Base-by-base conservation (phyloP, 2,113 vertebrate species). In the Ursus arctos region DNA sequence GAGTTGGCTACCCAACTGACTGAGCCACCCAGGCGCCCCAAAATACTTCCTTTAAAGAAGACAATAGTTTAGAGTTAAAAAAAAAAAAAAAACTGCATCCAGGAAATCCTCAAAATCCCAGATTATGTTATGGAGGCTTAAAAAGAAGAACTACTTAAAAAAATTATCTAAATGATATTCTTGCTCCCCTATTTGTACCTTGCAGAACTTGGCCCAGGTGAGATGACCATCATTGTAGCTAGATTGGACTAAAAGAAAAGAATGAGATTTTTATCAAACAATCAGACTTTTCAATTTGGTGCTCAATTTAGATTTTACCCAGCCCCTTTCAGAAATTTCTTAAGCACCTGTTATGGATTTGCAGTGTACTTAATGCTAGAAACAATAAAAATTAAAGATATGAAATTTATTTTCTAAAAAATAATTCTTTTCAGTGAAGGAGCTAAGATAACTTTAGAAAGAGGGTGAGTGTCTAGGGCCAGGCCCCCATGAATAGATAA, bases 141-240 rank as follows among this genome's bases (percentile, higher is more conserved):
- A 76, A 90, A 28, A 93, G 43, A 40, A 40, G 4, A 15, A 59
- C n/a, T 81, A 8, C 40, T 81, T 24, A 74, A 59, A 80, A 63
- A 51, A 5, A 53, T 31, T 3, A 22, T 4, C 40, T 65, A 47
- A 84, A 71, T 53, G 59, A 86, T 22, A 13, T 59, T n/a, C 13
- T 67, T 83, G 43, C 2, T 2, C 10, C 28, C 31, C 53, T 22
- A 0, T 92, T 67, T 72, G 13, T 99, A 99, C 99, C 99, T 99
- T 99, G 89, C 99, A 99, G 98, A 99, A 99, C 98, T 99, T 99
- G 43, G 99, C 99, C 99, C 99, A 99, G 95, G 99, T 99, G 33
- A 99, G 99, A 0, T 99, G 99, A 87, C 99, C 99, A 97, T 99
- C 99, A 72, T 92, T 99, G 96, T 99, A 99, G 98, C 98, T 99